Evolutionary conservation across 2,113 vertebrate genomes (phyloP).

Genomic region (Antechinus flavipes): DNA sequence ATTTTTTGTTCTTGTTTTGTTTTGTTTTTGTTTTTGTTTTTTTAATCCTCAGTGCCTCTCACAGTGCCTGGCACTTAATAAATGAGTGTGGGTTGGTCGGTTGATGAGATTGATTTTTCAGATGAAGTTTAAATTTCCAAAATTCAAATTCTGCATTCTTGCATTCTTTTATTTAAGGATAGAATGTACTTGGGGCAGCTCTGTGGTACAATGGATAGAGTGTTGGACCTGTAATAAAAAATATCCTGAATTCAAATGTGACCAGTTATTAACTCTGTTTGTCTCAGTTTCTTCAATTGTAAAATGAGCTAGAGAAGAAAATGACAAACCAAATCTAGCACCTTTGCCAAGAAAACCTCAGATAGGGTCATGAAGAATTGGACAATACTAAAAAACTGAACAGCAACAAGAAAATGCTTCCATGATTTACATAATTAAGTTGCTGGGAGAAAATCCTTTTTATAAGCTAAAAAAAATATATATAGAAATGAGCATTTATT

Average conservation of each 20-base stretch:
- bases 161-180: not conserved
- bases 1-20: not conserved
- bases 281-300: not conserved
- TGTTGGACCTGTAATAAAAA: not conserved
- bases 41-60: not conserved
- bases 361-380: not conserved
- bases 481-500: not conserved
- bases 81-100: not conserved
- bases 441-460: not conserved
- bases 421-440: not conserved
- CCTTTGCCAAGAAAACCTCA: not conserved
- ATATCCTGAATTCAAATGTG: not conserved
- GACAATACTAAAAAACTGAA: not conserved
- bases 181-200: not conserved
- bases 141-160: not conserved
- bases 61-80: not conserved
- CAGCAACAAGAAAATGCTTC: not conserved
- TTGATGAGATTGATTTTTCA: not conserved
- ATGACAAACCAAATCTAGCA: not conserved
- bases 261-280: not conserved
- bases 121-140: not conserved
- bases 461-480: not conserved
- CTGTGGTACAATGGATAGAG: not conserved
- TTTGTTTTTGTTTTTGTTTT: not conserved
- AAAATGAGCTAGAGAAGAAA: not conserved